Evolutionary conservation across 2,888 invertebrate species (phyloP).

Genomic region (Ophioninae sp.): DNA sequence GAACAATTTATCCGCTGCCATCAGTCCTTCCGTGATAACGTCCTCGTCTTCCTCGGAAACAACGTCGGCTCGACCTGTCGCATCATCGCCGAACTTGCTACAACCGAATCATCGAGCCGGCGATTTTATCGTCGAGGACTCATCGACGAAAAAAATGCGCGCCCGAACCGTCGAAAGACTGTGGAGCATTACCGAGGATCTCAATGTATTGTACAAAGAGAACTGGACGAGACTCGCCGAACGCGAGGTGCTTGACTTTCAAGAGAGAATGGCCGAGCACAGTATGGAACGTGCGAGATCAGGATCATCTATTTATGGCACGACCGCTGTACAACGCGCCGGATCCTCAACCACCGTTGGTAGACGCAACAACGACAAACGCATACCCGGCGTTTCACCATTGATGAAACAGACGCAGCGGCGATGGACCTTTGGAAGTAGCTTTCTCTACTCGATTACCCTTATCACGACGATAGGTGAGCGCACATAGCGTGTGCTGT

Average conservation of each 20-base stretch:
- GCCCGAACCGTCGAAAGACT: constrained; percentile 89
- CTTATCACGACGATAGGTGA: constrained; percentile 97
- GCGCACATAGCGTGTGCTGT: constrained; percentile 73
- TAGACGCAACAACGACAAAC: constrained; percentile 54
- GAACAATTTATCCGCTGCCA: constrained; percentile 2
- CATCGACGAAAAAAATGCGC: constrained; percentile 83
- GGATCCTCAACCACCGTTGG: constrained; percentile 68
- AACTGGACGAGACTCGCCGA: constrained; percentile 95
- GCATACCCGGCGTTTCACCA: constrained; percentile 65
- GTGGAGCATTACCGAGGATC: constrained; percentile 93
- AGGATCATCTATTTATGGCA: constrained; percentile 75
- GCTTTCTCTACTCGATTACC: constrained; percentile 95
- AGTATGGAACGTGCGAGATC: constrained; percentile 70
- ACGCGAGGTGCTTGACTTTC: constrained; percentile 92
- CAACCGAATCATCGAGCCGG: constrained; percentile 44
- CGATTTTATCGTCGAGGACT: constrained; percentile 78
- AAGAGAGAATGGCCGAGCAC: constrained; percentile 82
- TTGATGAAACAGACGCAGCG: constrained; percentile 80
- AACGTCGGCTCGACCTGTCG: constrained; percentile 80
- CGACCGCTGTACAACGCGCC: constrained; percentile 61
- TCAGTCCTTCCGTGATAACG: constrained; percentile 74
- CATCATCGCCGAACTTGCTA: constrained; percentile 60
- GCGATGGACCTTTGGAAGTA: constrained; percentile 95
- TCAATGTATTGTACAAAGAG: constrained; percentile 94
- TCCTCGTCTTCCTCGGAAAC: constrained; percentile 82